Conservation (phyloP, 2,113 vertebrate genomes). For the Clarias batrachus region DNA sequence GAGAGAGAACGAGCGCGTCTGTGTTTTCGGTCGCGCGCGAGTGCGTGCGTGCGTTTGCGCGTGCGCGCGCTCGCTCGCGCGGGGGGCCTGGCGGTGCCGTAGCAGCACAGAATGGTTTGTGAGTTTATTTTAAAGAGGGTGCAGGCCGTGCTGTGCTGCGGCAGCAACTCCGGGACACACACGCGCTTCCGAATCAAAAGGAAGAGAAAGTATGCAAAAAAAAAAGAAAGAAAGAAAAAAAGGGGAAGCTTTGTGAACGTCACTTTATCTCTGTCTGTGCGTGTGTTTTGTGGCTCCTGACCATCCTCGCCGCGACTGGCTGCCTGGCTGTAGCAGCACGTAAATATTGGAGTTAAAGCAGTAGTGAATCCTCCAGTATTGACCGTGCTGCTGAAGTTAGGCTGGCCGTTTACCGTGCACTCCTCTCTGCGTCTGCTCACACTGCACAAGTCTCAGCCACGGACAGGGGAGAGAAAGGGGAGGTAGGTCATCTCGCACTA, state of each 20-base stretch:
- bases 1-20: background rate
- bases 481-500: slow-evolving; percentile 31
- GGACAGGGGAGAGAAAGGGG: slow-evolving; percentile 5
- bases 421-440: background rate
- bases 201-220: slow-evolving; percentile 30
- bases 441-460: background rate
- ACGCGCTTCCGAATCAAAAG: slow-evolving; percentile 43
- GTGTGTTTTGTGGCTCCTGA: slow-evolving; percentile 17
- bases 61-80: background rate
- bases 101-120: slow-evolving; percentile 97
- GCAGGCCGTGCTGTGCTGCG: slow-evolving; percentile 91
- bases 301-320: slow-evolving; percentile 63
- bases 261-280: background rate
- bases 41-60: background rate
- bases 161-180: slow-evolving; percentile 82
- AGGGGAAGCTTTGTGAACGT: slow-evolving; percentile 20
- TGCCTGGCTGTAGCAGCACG: slow-evolving; percentile 90
- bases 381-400: slow-evolving; percentile 92
- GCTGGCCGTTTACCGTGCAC: slow-evolving; percentile 64
- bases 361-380: slow-evolving; percentile 87
- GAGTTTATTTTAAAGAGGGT: slow-evolving; percentile 79
- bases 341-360: slow-evolving; percentile 92
- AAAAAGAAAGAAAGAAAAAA: slow-evolving; percentile 15
- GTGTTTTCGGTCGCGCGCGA: slow-evolving; percentile 54
- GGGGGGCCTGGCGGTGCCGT: slow-evolving; percentile 79